Percentiles rank a stretch among this genome's conserved stretches.
These are phyloP conservation scores for Mesaphorura yosii DNA, from an alignment of 1,140 invertebrate genomes.

Conservation along the genomic window DNA sequence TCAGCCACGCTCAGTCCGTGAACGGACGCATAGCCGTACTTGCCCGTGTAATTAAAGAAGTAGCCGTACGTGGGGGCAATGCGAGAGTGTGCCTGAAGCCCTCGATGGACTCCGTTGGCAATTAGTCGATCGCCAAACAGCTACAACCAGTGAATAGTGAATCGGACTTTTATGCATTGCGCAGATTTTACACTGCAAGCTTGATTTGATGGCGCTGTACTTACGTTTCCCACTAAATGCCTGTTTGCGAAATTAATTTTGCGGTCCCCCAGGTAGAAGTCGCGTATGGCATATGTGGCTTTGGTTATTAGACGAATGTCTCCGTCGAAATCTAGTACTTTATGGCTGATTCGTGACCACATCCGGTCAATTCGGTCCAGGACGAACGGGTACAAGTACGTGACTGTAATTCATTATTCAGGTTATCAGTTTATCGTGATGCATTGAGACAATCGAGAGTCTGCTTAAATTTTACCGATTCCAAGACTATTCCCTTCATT, in stretches of 20 bases:
- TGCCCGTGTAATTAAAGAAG: slow-evolving; percentile 19
- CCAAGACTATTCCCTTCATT: slow-evolving; percentile 2
- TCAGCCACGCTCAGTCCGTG: slow-evolving; percentile 24
- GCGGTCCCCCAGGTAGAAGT: slow-evolving; percentile 21
- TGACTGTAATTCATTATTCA: slow-evolving; percentile 19
- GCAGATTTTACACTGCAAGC: too few species aligned
- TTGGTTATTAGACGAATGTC: not conserved
- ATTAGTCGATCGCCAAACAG: slow-evolving; percentile 27
- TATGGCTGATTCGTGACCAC: slow-evolving; percentile 22
- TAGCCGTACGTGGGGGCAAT: slow-evolving; percentile 22
- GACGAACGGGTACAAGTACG: slow-evolving; percentile 1
- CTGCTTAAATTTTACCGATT: slow-evolving; percentile 4
- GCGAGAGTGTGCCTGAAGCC: slow-evolving; percentile 18
- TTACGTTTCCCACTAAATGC: too few species aligned
- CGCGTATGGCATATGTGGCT: slow-evolving; percentile 5
- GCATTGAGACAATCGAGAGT: too few species aligned
- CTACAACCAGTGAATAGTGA: slow-evolving; percentile 13
- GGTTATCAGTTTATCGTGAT: too few species aligned
- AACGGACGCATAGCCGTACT: slow-evolving; percentile 21
- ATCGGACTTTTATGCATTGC: too few species aligned
- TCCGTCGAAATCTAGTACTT: slow-evolving; percentile 19
- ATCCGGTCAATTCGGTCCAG: slow-evolving; percentile 15
- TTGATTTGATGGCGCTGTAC: too few species aligned
- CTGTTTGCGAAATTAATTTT: slow-evolving; percentile 17
- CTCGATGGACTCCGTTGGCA: slow-evolving; percentile 11